A percentile compares a stretch with the other conserved stretches of the same genome.
Evolutionary conservation across 2,113 vertebrate genomes (phyloP).

Genomic region (Pantherophis guttatus): DNA sequence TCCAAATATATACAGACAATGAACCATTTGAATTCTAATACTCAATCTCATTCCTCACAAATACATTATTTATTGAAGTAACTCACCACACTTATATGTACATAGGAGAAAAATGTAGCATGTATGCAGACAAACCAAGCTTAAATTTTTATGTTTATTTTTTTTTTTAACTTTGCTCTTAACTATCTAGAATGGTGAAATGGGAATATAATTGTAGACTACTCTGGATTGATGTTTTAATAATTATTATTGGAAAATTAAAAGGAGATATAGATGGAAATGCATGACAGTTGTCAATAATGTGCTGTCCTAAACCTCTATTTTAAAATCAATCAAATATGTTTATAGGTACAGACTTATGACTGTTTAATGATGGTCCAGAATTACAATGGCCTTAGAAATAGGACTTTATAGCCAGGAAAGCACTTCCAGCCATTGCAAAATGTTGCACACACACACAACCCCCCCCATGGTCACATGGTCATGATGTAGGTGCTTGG

Average conservation of each 20-base stretch:
- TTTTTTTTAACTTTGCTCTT: too few species aligned
- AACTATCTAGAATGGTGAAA: too few species aligned
- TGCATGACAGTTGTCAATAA: neutral
- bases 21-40: too few species aligned
- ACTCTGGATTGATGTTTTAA: neutral
- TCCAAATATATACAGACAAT: too few species aligned
- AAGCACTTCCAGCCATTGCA: neutral
- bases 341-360: conserved; percentile 25
- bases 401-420: neutral
- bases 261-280: neutral
- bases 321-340: conserved; percentile 41
- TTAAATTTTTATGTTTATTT: too few species aligned
- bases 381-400: neutral
- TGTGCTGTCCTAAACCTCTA: conserved; percentile 26
- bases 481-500: neutral
- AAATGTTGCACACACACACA: too few species aligned
- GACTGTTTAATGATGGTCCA: neutral
- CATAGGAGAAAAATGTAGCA: too few species aligned
- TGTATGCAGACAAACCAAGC: too few species aligned
- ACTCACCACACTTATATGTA: too few species aligned
- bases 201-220: too few species aligned
- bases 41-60: too few species aligned
- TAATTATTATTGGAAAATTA: neutral
- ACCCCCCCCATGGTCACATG: neutral
- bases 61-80: too few species aligned